phyloP scores from a whole-genome alignment of 2,113 vertebrate species.

The Amia ocellicauda region DNA sequence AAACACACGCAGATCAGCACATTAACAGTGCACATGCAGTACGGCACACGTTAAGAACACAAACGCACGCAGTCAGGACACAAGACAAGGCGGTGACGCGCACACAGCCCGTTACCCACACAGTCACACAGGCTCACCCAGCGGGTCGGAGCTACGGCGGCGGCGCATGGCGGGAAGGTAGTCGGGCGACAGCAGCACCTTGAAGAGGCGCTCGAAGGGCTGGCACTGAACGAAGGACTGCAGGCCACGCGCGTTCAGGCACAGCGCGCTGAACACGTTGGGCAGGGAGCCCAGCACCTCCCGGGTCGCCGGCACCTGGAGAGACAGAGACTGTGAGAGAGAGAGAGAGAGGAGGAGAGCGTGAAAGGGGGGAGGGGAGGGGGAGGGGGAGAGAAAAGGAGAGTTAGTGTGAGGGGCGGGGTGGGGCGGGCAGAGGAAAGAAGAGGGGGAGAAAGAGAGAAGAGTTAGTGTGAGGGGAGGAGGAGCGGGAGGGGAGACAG shows the following conservation, averaged over 20 bases:
- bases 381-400: conserved; percentile 29
- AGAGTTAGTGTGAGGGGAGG: conserved; percentile 9
- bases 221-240: conserved; percentile 96
- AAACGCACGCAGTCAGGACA: not conserved
- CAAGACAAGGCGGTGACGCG: not conserved
- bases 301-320: conserved; percentile 87
- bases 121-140: conserved; percentile 67
- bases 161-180: conserved; percentile 93
- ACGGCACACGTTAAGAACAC: not conserved
- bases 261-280: conserved; percentile 94
- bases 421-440: conserved; percentile 16
- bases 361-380: conserved; percentile 28
- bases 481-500: not conserved
- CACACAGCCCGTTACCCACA: not conserved
- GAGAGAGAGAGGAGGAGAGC: conserved; percentile 26
- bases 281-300: conserved; percentile 93
- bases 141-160: conserved; percentile 87
- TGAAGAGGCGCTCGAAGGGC: conserved; percentile 94
- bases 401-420: conserved; percentile 18
- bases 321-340: conserved; percentile 30
- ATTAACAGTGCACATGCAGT: not conserved
- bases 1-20: conserved; percentile 22
- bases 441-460: conserved; percentile 8
- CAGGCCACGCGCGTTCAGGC: conserved; percentile 90
- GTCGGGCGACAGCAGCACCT: conserved; percentile 93